Conservation (phyloP, 2,888 invertebrate species). For the Aspidiotus rigidus region DNA sequence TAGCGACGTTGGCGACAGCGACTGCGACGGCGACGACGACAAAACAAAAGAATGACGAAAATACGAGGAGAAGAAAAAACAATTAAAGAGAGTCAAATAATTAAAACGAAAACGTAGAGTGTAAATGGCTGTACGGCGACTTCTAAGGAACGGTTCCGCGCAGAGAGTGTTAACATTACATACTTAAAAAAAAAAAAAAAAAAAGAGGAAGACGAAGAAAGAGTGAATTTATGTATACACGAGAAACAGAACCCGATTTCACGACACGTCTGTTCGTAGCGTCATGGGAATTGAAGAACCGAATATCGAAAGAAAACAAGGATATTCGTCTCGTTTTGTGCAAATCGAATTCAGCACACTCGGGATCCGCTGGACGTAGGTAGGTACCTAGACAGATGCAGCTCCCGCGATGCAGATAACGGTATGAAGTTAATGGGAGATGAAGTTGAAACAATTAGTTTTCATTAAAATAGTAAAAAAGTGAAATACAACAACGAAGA, state of each 20-base stretch:
- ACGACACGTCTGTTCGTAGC: too few species aligned
- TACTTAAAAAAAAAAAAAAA: too few species aligned
- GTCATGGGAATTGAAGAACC: background rate
- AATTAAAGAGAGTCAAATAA: background rate
- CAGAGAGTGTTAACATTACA: too few species aligned
- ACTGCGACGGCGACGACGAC: background rate
- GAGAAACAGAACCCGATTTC: too few species aligned
- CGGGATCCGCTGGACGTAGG: background rate
- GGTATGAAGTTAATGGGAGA: constrained; percentile 29
- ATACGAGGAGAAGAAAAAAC: background rate
- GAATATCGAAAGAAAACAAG: background rate
- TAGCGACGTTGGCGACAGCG: too few species aligned
- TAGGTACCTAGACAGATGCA: background rate
- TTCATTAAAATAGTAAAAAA: constrained; percentile 28
- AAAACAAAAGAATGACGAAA: background rate
- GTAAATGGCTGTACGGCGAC: too few species aligned
- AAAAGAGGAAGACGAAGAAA: too few species aligned
- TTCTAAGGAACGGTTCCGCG: too few species aligned
- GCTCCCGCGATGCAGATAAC: constrained; percentile 28
- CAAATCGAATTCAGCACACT: too few species aligned
- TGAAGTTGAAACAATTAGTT: constrained; percentile 29
- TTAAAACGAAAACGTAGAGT: too few species aligned
- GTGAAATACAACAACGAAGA: constrained; percentile 13
- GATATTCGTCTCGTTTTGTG: too few species aligned
- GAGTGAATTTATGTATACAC: too few species aligned